Evolutionary conservation across 2,888 invertebrate genomes (phyloP), one percentile per base, ranked within the genome.

Genomic region (Acrocera orbiculus): DNA sequence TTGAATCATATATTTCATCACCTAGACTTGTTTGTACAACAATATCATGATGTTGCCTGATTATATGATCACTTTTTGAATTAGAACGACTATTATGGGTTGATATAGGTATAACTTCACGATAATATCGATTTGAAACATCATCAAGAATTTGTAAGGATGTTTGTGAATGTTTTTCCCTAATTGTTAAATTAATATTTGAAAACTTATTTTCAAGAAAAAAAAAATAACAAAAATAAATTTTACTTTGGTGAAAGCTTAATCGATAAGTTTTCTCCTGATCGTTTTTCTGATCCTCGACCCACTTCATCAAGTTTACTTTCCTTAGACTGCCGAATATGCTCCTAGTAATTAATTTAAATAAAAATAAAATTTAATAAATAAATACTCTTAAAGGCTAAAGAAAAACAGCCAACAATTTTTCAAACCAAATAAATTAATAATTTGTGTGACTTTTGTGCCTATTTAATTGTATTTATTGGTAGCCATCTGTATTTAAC

Each of bases 261-360:
- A 14, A 40, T 53, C 32, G 58, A 53, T 41, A 60, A 47, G 42
- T 59, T 59, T 40, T 61, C 61, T 31, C 54, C 48, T n/a, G 61
- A 60, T 35, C 58, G 53, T 34, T 53, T 55, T 39, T 58, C 58
- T 14, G 59, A 60, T 29, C 48, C 47, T 35, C 58, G 51, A 2
- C 71, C 75, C 43, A 74, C 55, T 50, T 74, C 72, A 52, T 83
- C 77, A 38, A 83, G 59, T 24, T 78, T 71, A 47, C 79, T 80
- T 52, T 83, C 83, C 36, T 80, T 73, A 1, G 83, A 83, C 47
- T 80, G 76, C 5, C 78, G 66, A 48, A 82, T 74, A 54, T 76
- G 73, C 46, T 75, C 76, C 76, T 76, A 62, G 13, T 61, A n/a
- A 48, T 31, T 24, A 16, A 31, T 24, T 32, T 27, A 24, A 15